Evolutionary conservation across 2,113 vertebrate species (phyloP), one percentile per base, ranked within the genome.

Genomic region (Gopherus evgoodei): DNA sequence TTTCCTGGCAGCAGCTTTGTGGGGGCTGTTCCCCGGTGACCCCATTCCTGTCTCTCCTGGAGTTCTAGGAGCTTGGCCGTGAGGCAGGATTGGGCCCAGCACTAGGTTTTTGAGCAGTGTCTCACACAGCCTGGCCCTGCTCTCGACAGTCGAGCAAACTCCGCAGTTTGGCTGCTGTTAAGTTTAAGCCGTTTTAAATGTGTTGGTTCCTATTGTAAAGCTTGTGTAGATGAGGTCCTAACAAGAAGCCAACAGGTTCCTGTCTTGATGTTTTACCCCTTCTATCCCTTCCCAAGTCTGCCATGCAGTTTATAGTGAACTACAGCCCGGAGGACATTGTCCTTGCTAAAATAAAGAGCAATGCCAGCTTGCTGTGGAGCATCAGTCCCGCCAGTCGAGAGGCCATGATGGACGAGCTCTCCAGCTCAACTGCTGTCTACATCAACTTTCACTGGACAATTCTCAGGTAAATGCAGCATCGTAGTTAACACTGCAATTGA

Each of bases 321-420:
- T 98, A 98, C 69, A 86, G 91, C 81, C 94, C 98, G 0, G 96
- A 98, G 35, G 98, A 98, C 14, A 72, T 83, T 8, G 47, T 95
- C 5, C 92, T 94, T 9, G 98, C 98, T 14, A 97, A 98, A 92
- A 96, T 98, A 47, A 98, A 98, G 95, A 98, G 98, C 79, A 98
- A 98, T 12, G 93, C 98, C 87, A 98, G 97, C 42, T 96, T 98
- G 87, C 94, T 98, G 54, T 98, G 98, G 98, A 97, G 84, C 91
- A 97, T 98, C 94, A 98, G 98, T 89, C 98, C 98, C 0, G 94
- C 97, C 81, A 98, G 97, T 79, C 83, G 87, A 8, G 93, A 95
- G 2, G 98, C 98, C 22, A 97, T 75, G 94, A 98, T 97, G 9
- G 86, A 96, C 75, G 98, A 98, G 54, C 95, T 98, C 29, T 89